Evolutionary conservation across 2,888 invertebrate species (phyloP), one percentile per base, ranked within the genome.

Genomic region (Agrotis ipsilon): DNA sequence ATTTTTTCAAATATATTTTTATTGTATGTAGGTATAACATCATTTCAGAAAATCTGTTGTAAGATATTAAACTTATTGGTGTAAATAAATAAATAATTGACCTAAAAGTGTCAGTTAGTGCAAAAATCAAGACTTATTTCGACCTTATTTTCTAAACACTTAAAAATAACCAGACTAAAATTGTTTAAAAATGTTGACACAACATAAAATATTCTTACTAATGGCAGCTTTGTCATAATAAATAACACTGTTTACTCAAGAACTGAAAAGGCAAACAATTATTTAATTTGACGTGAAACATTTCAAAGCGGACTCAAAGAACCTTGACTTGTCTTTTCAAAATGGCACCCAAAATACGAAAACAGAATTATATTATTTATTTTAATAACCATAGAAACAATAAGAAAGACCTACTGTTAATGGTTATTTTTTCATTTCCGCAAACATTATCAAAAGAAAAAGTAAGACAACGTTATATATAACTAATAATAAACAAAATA

Each of bases 171-270:
- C 19, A 21, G 14, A 7, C n/a, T n/a, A n/a, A 14, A 5, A 16
- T 48, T 49, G 18, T 16, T 39, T 21, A 46, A 74, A 64, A 54
- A 24, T 32, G 3, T 32, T 65, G 74, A 21, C 46, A 54, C 43
- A 6, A 3, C 21, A 39, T 62, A 6, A 52, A 46, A 19, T 61
- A 46, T 16, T 3, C 18, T 49, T 45, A 11, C 32, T 52, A 39
- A 39, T 9, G 52, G 18, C 4, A 27, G 27, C 24, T 58, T 64
- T 51, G 27, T 43, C 46, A 32, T 24, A 61, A 72, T 54, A 69
- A 64, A 75, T 61, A 69, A 69, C 45, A 39, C 11, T 32, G 14
- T 75, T 49, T 73, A 51, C 46, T 57, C n/a, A 79, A 74, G 16
- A 48, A 49, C 63, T 51, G 45, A 67, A 59, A 68, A 68, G 18